These are phyloP conservation scores for Micromys minutus DNA, from an alignment of 2,113 vertebrate species.

Conservation along the genomic window DNA sequence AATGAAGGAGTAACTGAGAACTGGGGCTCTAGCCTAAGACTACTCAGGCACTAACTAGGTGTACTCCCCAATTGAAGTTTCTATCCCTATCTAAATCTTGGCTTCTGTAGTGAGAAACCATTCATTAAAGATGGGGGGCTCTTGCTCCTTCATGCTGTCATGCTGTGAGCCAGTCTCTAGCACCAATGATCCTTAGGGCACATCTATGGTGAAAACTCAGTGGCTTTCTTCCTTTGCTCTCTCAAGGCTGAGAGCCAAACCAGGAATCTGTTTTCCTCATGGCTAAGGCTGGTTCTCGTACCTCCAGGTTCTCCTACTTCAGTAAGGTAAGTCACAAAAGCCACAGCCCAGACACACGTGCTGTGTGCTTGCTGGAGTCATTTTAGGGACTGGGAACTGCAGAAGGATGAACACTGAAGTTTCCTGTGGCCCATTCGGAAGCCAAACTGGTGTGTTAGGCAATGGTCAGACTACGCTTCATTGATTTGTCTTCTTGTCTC, in stretches of 20 bases:
- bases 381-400: conserved; percentile 57
- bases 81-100: not conserved
- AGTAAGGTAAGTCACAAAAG: conserved; percentile 74
- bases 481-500: conserved; percentile 75
- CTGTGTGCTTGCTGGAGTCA: conserved; percentile 62
- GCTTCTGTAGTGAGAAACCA: not conserved
- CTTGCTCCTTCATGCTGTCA: not conserved
- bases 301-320: conserved; percentile 53
- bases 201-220: not conserved
- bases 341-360: conserved; percentile 59
- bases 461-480: conserved; percentile 73
- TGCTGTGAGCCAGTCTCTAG: not conserved
- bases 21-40: not conserved
- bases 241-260: conserved; percentile 54
- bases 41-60: not conserved
- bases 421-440: conserved; percentile 73
- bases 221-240: not conserved
- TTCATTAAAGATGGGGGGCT: not conserved
- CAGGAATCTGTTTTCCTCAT: conserved; percentile 65
- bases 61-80: no score
- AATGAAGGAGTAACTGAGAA: not conserved
- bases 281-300: conserved; percentile 58
- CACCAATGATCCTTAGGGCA: not conserved
- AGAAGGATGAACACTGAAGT: not conserved
- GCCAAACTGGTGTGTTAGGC: conserved; percentile 69